Evolutionary conservation across 30 jellyfish, hydroid and myxozoan species (phyloP), one percentile per base, ranked within the genome.

Genomic region (Nemopilema nomurai): DNA sequence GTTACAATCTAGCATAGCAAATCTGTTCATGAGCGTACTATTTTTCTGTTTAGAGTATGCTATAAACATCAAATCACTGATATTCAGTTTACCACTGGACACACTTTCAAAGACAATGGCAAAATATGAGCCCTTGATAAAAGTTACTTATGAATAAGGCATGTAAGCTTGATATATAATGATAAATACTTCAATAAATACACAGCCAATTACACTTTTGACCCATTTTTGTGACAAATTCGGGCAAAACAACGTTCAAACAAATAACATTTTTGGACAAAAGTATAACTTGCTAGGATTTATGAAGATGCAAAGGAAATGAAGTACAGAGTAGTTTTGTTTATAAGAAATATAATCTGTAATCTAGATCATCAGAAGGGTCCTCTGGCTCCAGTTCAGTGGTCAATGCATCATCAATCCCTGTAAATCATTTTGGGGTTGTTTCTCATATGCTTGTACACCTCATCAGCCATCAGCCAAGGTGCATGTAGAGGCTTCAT

Each of bases 361-460:
- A 51, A 20, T 51, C 67, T 20, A 51, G 67, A 51, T 51, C 67
- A 13, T 51, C 67, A 51, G 20, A 51, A 51, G 67, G 20, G 67
- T 51, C 20, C 67, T 51, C 67, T 51, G 67, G 67, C 67, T 51
- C 67, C 20, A 51, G 20, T 20, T 51, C 67, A 51, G 20, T 51
- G 67, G 67, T 51, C 67, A 51, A 51, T 51, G 67, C 67, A 51
- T 51, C 80, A 69, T 69, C 53, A 53, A 24, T 8, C 28, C 80
- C 80, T 8, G 80, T 53, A 51, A 69, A 51, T 51, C 16, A 51
- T 51, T 51, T 51, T 20, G 20, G 67, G 67, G 67, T 51, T 51
- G 67, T 51, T 66, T 66, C 76, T 66, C 28, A 66, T 16, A 22
- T 66, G 76, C 16, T 66, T 28, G 76, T 66, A 66, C 76, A 66